Base-by-base conservation (phyloP, 2,888 invertebrate genomes). In the Metacarcinus magister region DNA sequence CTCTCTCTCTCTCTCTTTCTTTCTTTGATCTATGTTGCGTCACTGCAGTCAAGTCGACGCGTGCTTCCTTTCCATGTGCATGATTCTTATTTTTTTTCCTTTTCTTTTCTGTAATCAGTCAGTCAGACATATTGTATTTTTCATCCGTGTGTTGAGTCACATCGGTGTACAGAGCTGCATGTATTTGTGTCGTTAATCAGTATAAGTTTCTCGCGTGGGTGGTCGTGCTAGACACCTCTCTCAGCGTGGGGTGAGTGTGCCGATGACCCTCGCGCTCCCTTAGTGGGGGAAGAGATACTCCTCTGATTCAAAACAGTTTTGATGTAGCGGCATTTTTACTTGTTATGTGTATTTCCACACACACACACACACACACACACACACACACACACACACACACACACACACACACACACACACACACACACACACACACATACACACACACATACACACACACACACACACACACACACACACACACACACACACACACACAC, bases 401-500 rank as follows among this genome's bases (percentile, higher is more conserved):
- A 93, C 43, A 93, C 19, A 93, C 19, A 93, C 28, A 93, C 28
- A 93, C 10, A 93, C 28, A 93, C 19, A 93, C 32, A 93, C 32
- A 75, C 32, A 93, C 32, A 75, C 32, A 93, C 16, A 75, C 32
- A 54, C 32, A 92, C 32, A 92, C 32, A 92, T 19, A 60, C 19
- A 60, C 19, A 60, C 19, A 60, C 19, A 60, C 19, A 60, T 19
- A 60, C 19, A 60, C 19, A 60, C 19, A 60, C 19, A 60, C 19
- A 60, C 19, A 60, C 19, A 60, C 32, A 54, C 32, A 92, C 28
- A 92, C 32, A 92, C 28, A 92, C 28, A 92, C 43, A 67, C 32
- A 67, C 32, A 67, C 32, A 93, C 32, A 67, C 32, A 93, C 32
- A 93, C 16, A 93, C 32, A 93, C 16, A 93, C 32, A 67, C 28